A percentile compares a stretch with the other conserved stretches of the same genome.
Conservation (phyloP, 2,888 invertebrate genomes). For the Oscheius onirici region DNA sequence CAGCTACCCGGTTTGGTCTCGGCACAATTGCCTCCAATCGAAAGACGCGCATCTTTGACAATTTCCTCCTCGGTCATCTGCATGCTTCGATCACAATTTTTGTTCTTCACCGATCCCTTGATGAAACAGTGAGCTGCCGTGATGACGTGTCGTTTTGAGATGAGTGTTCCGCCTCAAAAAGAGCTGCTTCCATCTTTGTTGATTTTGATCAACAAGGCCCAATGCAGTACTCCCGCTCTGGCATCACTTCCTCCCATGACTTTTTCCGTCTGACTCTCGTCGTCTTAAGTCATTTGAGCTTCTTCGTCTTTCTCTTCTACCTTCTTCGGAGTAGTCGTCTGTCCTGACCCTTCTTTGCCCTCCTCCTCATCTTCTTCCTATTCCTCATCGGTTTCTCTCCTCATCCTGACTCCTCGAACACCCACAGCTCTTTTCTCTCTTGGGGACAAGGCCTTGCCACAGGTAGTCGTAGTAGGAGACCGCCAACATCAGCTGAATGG, state of each 20-base stretch:
- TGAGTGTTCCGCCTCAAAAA: conserved; percentile 19
- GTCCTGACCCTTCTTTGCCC: no score
- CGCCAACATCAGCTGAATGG: no score
- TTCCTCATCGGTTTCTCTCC: no score
- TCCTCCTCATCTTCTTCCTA: no score
- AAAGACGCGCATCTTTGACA: background rate
- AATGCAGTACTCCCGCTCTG: conserved; percentile 3
- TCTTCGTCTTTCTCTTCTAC: background rate
- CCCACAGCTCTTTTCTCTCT: no score
- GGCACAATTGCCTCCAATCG: background rate
- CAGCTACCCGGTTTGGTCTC: background rate
- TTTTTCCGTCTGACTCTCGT: background rate
- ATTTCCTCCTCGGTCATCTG: conserved; percentile 10
- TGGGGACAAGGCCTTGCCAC: no score
- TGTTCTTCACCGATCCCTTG: background rate
- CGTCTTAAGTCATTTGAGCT: background rate
- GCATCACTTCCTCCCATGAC: conserved; percentile 25
- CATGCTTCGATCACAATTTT: background rate
- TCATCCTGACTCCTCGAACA: no score
- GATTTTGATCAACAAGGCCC: conserved; percentile 22
- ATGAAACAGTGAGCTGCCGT: conserved; percentile 27
- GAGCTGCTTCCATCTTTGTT: background rate
- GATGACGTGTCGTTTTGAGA: conserved; percentile 19
- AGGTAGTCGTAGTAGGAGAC: no score
- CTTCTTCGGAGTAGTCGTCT: no score